Base-by-base conservation (phyloP, 1,140 invertebrate genomes). In the Delia radicum region DNA sequence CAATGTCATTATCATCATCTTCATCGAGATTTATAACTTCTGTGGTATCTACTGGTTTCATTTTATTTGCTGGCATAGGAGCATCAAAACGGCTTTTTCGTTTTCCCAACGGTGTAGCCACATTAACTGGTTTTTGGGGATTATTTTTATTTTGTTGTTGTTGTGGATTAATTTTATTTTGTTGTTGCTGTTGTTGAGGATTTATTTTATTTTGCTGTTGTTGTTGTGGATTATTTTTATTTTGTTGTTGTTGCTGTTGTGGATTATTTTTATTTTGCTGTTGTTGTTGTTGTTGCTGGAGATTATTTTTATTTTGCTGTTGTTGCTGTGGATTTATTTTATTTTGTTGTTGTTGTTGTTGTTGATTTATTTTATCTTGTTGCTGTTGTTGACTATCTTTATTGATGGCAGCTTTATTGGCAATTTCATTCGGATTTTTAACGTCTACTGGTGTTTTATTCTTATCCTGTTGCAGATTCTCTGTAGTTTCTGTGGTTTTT, bases 1-100 rank as follows among this genome's bases (percentile, higher is more conserved):
- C 75, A 2, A 67, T 73, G n/a, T 81, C 78, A 0, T 81, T 77
- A 26, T 83, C 81, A 6, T 81, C 80, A 31, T 83, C 80, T 27
- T 84, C 81, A 75, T 81, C 82, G 21, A 84, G 37, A 7, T 77
- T 80, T 46, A 81, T 82, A 7, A 79, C 77, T 2, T 80, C 74
- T 24, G 79, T 75, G 1, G 76, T 71, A 21, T 82, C 48, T 0
- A 10, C 7, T 28, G 24, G 18, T 61, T 78, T 78, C 18, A 12
- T 28, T 48, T 63, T 72, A 12, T 76, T 62, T 8, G 1, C 18
- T 21, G 65, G 74, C 5, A 24, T 15, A 29, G 72, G 42, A 10
- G 24, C 46, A 62, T 73, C 67, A 74, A 77, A 77, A 24, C 77
- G 77, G 55, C 55, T 69, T 42, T 77, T 77, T 18, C 77, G 74